Evolutionary conservation across 1,140 invertebrate species (phyloP).

Genomic region (Drosophila hydei): DNA sequence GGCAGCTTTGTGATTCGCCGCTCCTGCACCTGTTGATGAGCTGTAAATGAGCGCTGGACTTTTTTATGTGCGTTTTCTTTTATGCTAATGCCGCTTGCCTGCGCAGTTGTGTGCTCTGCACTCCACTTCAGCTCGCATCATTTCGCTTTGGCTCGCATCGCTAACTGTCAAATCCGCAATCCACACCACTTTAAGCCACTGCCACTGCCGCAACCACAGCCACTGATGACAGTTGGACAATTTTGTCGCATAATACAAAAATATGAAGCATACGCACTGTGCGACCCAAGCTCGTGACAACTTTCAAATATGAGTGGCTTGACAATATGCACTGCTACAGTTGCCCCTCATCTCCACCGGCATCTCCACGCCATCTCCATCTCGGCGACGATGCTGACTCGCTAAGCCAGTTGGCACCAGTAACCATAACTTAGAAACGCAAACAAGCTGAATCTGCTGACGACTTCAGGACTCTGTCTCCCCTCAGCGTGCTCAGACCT

Average conservation of each 20-base stretch:
- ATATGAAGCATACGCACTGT: slow-evolving; percentile 52
- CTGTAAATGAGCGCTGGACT: slow-evolving; percentile 57
- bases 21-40: slow-evolving; percentile 67
- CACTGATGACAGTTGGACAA: slow-evolving; percentile 39
- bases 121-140: not conserved
- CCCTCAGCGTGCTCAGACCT: not conserved
- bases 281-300: slow-evolving; percentile 29
- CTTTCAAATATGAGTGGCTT: slow-evolving; percentile 16
- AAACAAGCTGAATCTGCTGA: slow-evolving; percentile 78
- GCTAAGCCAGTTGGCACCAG: slow-evolving; percentile 80
- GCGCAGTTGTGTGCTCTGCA: not conserved
- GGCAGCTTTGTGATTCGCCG: not conserved
- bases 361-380: not conserved
- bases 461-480: not conserved
- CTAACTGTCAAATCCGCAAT: slow-evolving; percentile 57
- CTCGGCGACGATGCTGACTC: slow-evolving; percentile 50
- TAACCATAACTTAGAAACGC: slow-evolving; percentile 79
- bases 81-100: slow-evolving; percentile 62
- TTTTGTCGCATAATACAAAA: slow-evolving; percentile 32
- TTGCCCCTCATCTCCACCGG: not conserved
- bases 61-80: slow-evolving; percentile 61
- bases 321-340: not conserved
- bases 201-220: not conserved
- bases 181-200: slow-evolving; percentile 53
- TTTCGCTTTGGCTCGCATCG: slow-evolving; percentile 15